phyloP scores from a whole-genome alignment of 2,888 invertebrate species.

The Ptychoptera albimana region DNA sequence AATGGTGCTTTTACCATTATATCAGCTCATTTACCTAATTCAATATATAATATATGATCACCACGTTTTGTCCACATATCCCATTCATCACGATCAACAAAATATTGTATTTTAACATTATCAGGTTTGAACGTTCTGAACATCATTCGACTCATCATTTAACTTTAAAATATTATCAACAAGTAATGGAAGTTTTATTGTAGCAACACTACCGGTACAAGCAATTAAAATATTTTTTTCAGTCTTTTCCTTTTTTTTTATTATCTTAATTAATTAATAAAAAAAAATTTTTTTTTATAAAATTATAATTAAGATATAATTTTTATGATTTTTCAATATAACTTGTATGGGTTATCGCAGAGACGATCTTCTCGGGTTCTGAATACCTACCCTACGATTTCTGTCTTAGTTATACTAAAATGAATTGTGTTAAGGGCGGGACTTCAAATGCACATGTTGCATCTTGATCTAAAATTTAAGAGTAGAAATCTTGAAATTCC shows the following conservation, averaged over 20 bases:
- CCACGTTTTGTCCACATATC: conserved; percentile 67
- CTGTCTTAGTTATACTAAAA: too few species aligned
- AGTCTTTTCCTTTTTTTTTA: neutral
- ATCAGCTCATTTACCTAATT: conserved; percentile 92
- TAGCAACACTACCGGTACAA: conserved; percentile 92
- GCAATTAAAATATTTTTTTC: conserved; percentile 61
- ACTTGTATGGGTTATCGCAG: too few species aligned
- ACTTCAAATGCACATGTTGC: too few species aligned
- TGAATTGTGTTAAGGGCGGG: too few species aligned
- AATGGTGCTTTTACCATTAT: conserved; percentile 83
- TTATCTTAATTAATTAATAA: too few species aligned
- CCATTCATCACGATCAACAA: conserved; percentile 79
- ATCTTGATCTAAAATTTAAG: too few species aligned
- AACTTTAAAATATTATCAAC: neutral
- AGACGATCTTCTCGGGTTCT: too few species aligned
- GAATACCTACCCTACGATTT: too few species aligned
- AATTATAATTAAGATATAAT: too few species aligned
- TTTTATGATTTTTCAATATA: too few species aligned
- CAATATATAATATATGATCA: conserved; percentile 90
- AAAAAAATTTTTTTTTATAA: too few species aligned
- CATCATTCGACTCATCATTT: neutral
- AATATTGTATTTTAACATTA: conserved; percentile 37
- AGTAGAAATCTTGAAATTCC: too few species aligned
- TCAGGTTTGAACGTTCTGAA: conserved; percentile 42
- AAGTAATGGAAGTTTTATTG: conserved; percentile 70